Conservation (phyloP, 2,113 vertebrate genomes). For the Chrysemys picta region DNA sequence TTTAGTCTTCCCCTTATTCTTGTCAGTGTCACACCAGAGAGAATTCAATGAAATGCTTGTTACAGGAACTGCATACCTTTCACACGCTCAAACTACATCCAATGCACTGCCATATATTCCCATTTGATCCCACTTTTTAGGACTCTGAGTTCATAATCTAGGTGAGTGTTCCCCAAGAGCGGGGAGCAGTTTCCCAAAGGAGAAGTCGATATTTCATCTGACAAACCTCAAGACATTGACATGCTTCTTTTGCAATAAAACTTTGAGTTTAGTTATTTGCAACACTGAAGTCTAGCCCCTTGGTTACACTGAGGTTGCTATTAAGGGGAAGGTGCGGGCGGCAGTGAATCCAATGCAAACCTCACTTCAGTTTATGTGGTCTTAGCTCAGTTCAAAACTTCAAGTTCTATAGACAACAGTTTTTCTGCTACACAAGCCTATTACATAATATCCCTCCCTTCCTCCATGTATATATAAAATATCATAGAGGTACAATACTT, state of each 20-base stretch:
- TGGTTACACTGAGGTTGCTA: background rate
- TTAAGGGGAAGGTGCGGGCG: background rate
- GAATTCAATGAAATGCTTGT: background rate
- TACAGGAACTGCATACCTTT: background rate
- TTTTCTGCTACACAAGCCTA: background rate
- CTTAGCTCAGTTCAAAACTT: background rate
- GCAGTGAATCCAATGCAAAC: background rate
- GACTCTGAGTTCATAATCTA: background rate
- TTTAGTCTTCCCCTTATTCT: background rate
- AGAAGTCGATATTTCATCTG: background rate
- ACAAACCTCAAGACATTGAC: background rate
- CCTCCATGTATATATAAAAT: background rate
- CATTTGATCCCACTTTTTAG: background rate
- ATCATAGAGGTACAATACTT: conserved; percentile 77
- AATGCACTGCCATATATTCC: background rate
- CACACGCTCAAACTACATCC: background rate
- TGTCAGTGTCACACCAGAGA: background rate
- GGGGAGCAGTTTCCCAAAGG: background rate
- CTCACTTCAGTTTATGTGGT: background rate
- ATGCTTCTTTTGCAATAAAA: background rate
- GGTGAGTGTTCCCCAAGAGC: background rate
- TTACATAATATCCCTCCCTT: background rate
- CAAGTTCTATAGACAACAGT: background rate
- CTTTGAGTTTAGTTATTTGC: background rate
- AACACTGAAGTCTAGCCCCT: background rate